Percentiles rank a stretch among this genome's conserved stretches.
Conservation (phyloP, 2,888 invertebrate genomes). For the Ernsta delagoae region DNA sequence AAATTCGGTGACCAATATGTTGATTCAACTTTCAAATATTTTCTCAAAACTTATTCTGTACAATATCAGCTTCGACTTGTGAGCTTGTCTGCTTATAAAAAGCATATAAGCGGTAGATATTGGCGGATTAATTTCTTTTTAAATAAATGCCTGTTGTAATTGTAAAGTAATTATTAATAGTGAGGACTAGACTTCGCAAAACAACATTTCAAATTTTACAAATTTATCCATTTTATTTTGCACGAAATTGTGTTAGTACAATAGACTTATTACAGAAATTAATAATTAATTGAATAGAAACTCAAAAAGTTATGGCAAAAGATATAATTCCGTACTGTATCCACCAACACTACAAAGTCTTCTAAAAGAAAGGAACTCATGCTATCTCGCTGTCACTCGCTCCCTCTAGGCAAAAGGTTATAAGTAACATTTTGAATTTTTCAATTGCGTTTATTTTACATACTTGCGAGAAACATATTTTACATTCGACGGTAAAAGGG, state of each 20-base stretch:
- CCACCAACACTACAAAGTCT: background rate
- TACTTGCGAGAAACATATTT: background rate
- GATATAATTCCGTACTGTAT: background rate
- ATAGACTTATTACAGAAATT: too few relatives aligned
- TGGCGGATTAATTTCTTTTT: background rate
- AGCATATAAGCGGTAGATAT: background rate
- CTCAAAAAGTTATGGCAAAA: background rate
- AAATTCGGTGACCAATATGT: conserved; percentile 66
- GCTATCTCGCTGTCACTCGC: background rate
- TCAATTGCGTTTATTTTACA: background rate
- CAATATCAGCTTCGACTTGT: background rate
- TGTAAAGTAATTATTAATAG: too few relatives aligned
- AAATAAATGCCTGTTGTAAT: too few relatives aligned
- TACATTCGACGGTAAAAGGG: background rate
- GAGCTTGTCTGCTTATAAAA: background rate
- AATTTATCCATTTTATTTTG: too few relatives aligned
- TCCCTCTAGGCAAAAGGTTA: background rate
- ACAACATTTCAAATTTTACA: too few relatives aligned
- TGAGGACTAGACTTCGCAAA: too few relatives aligned
- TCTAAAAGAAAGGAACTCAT: background rate
- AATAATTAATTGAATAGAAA: background rate
- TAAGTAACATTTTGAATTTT: background rate
- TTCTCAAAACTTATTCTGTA: background rate
- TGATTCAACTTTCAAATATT: background rate
- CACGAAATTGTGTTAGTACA: too few relatives aligned